phyloP scores from a whole-genome alignment of 2,797 vertebrate genomes.

The Poliocrania exsul region DNA sequence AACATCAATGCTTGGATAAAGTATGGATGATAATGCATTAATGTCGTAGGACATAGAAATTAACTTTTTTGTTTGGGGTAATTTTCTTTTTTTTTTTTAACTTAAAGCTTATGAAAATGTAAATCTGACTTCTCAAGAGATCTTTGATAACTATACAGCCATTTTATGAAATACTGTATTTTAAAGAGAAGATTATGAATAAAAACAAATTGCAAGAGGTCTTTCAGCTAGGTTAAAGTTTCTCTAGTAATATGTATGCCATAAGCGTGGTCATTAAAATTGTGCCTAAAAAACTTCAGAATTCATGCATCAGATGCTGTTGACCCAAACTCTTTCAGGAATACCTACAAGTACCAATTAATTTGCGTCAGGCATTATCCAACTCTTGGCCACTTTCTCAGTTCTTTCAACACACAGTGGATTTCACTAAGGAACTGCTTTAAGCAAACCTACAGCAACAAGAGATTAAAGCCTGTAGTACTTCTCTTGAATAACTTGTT shows the following conservation, averaged over 20 bases:
- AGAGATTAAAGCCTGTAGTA: neutral
- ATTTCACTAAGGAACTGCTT: constrained; percentile 2
- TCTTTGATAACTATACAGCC: neutral
- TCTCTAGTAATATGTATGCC: neutral
- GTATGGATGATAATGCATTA: neutral
- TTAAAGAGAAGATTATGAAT: neutral
- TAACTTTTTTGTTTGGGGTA: neutral
- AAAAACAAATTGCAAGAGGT: neutral
- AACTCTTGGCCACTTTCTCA: neutral
- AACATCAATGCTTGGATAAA: neutral
- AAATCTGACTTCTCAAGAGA: neutral
- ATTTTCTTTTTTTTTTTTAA: neutral
- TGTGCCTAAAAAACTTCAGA: neutral
- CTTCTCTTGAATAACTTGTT: neutral
- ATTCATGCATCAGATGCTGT: neutral
- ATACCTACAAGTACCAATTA: constrained; percentile 19
- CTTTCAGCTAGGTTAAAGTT: neutral
- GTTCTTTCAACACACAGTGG: neutral
- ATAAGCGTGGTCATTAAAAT: neutral
- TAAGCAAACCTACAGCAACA: neutral
- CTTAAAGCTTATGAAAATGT: neutral
- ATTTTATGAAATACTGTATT: neutral
- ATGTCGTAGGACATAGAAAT: neutral
- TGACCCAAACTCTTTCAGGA: neutral
- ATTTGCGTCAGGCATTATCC: neutral